These are phyloP conservation scores for Drosophila sp. DNA, from an alignment of 1,140 invertebrate genomes.

Conservation along the genomic window DNA sequence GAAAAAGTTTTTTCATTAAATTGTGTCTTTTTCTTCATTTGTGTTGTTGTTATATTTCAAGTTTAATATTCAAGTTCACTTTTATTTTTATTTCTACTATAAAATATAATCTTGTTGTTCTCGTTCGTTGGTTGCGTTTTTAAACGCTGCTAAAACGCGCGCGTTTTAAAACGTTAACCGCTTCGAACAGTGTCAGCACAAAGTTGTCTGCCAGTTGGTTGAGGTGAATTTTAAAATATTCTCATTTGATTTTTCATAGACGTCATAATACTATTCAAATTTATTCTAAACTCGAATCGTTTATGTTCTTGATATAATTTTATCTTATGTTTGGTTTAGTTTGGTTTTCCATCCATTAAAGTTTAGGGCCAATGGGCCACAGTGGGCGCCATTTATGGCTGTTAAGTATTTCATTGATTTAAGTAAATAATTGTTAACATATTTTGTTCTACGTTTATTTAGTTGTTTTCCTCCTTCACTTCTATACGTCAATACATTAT, in stretches of 20 bases:
- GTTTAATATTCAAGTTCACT: slow-evolving; percentile 38
- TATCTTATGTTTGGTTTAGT: slow-evolving; percentile 2
- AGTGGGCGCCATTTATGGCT: slow-evolving; percentile 21
- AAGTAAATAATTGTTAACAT: slow-evolving; percentile 58
- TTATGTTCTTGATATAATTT: slow-evolving; percentile 38
- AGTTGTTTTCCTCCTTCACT: slow-evolving; percentile 32
- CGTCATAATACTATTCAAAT: slow-evolving; percentile 31
- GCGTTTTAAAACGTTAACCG: slow-evolving; percentile 25
- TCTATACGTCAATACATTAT: slow-evolving; percentile 1
- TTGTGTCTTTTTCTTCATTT: slow-evolving; percentile 51
- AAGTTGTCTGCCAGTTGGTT: slow-evolving; percentile 17
- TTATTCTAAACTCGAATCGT: slow-evolving; percentile 52
- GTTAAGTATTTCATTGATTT: slow-evolving; percentile 38
- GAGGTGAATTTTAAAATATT: slow-evolving; percentile 35
- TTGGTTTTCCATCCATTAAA: slow-evolving; percentile 30
- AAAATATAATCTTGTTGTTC: slow-evolving; percentile 64
- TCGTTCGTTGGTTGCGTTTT: slow-evolving; percentile 18
- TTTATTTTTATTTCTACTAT: slow-evolving; percentile 56
- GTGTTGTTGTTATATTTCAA: slow-evolving; percentile 39
- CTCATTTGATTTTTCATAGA: slow-evolving; percentile 25
- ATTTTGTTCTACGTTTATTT: slow-evolving; percentile 72
- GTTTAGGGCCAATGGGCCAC: slow-evolving; percentile 21
- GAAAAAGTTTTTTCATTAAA: slow-evolving; percentile 81
- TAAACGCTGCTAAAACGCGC: slow-evolving; percentile 56
- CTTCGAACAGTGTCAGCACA: slow-evolving; percentile 17